Percentiles rank a stretch among this genome's conserved stretches.
These are phyloP conservation scores for Fissipunctia ypsillon DNA, from an alignment of 2,888 invertebrate genomes.

Conservation along the genomic window DNA sequence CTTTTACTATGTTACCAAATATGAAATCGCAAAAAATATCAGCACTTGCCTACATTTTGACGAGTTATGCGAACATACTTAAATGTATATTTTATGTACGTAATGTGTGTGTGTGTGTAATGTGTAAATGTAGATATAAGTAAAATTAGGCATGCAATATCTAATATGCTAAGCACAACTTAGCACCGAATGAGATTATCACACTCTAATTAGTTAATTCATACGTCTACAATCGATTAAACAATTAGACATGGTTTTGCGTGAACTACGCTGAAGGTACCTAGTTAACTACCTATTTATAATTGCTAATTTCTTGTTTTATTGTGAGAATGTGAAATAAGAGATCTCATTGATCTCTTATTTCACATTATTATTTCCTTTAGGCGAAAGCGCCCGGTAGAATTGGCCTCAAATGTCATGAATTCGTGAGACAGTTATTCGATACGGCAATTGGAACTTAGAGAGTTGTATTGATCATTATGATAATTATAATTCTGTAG, in stretches of 20 bases:
- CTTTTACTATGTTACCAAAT: no score
- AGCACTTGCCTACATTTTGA: no score
- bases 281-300: neutral
- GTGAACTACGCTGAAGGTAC: neutral
- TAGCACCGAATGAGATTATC: constrained; percentile 25
- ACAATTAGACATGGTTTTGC: neutral
- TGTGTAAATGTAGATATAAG: no score
- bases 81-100: no score
- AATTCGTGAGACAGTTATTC: neutral
- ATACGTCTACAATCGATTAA: constrained; percentile 23
- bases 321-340: no score
- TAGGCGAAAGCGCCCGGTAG: neutral
- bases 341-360: neutral
- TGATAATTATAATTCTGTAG: no score
- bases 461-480: neutral
- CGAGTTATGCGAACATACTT: no score
- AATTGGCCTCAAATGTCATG: neutral
- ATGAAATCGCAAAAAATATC: no score
- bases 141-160: constrained; percentile 1
- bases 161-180: constrained; percentile 18
- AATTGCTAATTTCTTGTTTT: neutral
- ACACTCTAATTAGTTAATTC: constrained; percentile 37
- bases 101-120: no score
- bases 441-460: neutral
- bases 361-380: neutral